These are phyloP conservation scores for Theristicus caerulescens DNA, from an alignment of 2,113 vertebrate genomes.

Conservation along the genomic window DNA sequence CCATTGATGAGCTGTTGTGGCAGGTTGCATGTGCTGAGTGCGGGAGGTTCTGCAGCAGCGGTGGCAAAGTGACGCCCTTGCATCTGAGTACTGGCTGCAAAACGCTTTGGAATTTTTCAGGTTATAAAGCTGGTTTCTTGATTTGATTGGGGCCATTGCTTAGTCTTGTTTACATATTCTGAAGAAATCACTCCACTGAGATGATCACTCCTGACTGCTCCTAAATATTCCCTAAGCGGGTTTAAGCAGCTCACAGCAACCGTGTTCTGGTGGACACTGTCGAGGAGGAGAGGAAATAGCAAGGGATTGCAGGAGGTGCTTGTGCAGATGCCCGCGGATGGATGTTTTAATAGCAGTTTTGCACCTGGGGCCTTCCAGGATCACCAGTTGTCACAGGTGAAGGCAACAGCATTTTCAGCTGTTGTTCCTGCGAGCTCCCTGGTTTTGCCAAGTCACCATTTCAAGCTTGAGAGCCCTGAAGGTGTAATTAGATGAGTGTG, in stretches of 20 bases:
- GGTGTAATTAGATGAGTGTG: rapidly evolving
- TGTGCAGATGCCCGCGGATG: neutral
- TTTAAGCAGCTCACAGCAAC: neutral
- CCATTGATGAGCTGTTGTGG: neutral
- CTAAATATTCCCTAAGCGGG: neutral
- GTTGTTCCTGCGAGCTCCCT: neutral
- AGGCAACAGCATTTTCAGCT: neutral
- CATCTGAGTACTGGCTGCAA: neutral
- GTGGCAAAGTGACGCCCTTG: neutral
- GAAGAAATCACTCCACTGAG: neutral
- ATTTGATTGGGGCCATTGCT: neutral
- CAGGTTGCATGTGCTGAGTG: neutral
- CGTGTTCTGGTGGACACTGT: rapidly evolving
- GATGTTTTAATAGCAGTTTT: neutral
- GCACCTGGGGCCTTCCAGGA: neutral
- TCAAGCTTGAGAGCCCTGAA: neutral
- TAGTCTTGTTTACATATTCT: neutral
- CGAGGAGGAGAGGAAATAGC: neutral
- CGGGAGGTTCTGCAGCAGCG: neutral
- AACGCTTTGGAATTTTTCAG: neutral
- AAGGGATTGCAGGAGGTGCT: neutral
- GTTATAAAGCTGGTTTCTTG: neutral
- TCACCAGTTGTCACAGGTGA: neutral
- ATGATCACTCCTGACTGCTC: neutral
- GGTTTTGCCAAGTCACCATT: neutral